Conservation (phyloP, 2,113 vertebrate species). For the Poeciliopsis retropinna region DNA sequence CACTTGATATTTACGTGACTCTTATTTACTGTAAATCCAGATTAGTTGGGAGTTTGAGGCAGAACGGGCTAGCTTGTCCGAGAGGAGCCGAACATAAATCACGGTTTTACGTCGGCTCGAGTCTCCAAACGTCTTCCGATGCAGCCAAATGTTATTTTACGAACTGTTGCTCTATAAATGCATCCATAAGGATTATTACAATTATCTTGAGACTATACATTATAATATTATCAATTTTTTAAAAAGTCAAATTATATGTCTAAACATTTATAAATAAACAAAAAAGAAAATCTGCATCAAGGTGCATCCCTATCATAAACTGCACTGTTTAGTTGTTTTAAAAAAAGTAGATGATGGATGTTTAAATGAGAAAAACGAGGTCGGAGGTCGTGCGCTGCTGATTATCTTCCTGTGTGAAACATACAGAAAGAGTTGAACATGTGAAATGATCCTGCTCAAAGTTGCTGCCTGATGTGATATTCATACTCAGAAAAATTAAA, state of each 20-base stretch:
- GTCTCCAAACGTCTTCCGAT: too few relatives aligned
- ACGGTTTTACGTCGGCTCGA: too few relatives aligned
- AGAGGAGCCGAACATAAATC: background rate
- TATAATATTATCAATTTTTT: background rate
- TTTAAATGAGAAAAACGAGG: background rate
- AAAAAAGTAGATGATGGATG: background rate
- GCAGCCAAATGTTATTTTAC: too few relatives aligned
- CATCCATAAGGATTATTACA: too few relatives aligned
- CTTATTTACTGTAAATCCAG: background rate
- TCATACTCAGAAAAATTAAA: too few relatives aligned
- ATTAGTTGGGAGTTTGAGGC: background rate
- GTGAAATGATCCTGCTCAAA: background rate
- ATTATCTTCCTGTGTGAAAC: background rate
- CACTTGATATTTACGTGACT: background rate
- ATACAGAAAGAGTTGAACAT: background rate
- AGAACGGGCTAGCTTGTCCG: background rate
- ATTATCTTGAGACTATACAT: background rate
- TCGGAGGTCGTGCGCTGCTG: background rate
- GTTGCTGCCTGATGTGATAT: background rate
- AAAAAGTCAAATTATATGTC: background rate
- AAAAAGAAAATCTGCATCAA: background rate
- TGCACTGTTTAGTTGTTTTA: too few relatives aligned
- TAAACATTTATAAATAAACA: background rate
- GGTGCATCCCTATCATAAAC: too few relatives aligned
- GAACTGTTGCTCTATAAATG: too few relatives aligned